These are phyloP conservation scores for Saccostrea echinata DNA, from an alignment of 1,140 invertebrate species.

Conservation along the genomic window DNA sequence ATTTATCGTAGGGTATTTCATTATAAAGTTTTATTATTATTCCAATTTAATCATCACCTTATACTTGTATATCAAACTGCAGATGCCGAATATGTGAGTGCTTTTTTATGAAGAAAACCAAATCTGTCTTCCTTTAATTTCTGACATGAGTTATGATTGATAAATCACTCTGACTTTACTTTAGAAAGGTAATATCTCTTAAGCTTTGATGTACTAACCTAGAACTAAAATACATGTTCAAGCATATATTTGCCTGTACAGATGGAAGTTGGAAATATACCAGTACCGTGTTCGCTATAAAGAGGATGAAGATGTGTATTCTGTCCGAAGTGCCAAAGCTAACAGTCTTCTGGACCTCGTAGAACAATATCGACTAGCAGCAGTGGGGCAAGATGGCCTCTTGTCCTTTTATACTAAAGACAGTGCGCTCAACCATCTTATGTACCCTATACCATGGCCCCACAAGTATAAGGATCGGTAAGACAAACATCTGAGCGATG, in stretches of 20 bases:
- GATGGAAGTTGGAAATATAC: neutral
- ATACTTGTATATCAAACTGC: too few species aligned
- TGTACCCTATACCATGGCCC: slow-evolving; percentile 10
- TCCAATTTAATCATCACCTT: too few species aligned
- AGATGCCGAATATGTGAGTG: too few species aligned
- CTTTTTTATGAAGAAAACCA: too few species aligned
- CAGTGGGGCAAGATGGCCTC: neutral
- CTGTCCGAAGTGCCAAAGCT: neutral
- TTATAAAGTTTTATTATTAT: too few species aligned
- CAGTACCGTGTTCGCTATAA: neutral
- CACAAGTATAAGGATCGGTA: slow-evolving; percentile 2
- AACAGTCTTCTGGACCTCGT: neutral
- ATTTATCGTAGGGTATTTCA: too few species aligned
- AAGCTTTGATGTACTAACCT: too few species aligned
- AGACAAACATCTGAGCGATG: neutral
- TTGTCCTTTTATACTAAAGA: neutral
- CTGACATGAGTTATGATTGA: too few species aligned
- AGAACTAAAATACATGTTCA: too few species aligned
- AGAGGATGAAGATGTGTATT: neutral
- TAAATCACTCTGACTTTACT: too few species aligned
- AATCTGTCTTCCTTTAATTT: too few species aligned
- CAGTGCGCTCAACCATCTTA: neutral
- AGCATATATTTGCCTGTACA: neutral
- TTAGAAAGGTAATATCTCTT: too few species aligned
- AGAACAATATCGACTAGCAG: neutral